Evolutionary conservation across 92 coral and sea anemone species (phyloP).

Genomic region (Paragorgia papillata): DNA sequence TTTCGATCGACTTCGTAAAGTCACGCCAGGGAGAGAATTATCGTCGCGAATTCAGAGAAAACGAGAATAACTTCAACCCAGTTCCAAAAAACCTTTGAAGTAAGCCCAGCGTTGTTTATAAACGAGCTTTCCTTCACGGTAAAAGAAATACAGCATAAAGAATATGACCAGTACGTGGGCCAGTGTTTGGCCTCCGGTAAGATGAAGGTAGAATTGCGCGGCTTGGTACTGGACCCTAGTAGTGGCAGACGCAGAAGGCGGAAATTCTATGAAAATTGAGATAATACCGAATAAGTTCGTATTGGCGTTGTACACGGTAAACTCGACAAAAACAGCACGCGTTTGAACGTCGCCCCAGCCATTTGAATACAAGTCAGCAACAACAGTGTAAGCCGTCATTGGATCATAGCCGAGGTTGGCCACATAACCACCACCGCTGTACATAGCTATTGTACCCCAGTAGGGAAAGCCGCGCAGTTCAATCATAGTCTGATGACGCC

Average conservation of each 20-base stretch:
- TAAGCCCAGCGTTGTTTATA: slow-evolving; percentile 66
- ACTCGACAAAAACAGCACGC: slow-evolving; percentile 72
- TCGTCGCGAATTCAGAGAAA: slow-evolving; percentile 62
- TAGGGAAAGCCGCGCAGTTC: slow-evolving; percentile 85
- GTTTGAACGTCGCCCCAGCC: slow-evolving; percentile 80
- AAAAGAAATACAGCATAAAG: slow-evolving; percentile 67
- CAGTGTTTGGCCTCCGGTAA: slow-evolving; percentile 52
- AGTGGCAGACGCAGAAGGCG: slow-evolving; percentile 66
- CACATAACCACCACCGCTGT: slow-evolving; percentile 87
- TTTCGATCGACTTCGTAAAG: slow-evolving; percentile 78
- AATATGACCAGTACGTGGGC: slow-evolving; percentile 72
- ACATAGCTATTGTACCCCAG: slow-evolving; percentile 70
- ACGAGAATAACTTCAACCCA: slow-evolving; percentile 85
- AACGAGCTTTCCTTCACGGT: slow-evolving; percentile 67
- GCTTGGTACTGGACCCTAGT: slow-evolving; percentile 41
- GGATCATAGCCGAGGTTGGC: slow-evolving; percentile 80
- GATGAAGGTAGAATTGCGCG: slow-evolving; percentile 3
- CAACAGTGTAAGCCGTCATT: slow-evolving; percentile 72
- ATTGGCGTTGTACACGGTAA: slow-evolving; percentile 84
- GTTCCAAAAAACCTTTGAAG: slow-evolving; percentile 86
- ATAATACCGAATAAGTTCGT: slow-evolving; percentile 76
- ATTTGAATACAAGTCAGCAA: slow-evolving; percentile 60
- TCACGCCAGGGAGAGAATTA: slow-evolving; percentile 76
- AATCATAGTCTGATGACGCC: slow-evolving; percentile 65
- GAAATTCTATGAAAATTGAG: slow-evolving; percentile 67